Conservation (phyloP, 1,140 invertebrate genomes). For the Aradophagus sp. region DNA sequence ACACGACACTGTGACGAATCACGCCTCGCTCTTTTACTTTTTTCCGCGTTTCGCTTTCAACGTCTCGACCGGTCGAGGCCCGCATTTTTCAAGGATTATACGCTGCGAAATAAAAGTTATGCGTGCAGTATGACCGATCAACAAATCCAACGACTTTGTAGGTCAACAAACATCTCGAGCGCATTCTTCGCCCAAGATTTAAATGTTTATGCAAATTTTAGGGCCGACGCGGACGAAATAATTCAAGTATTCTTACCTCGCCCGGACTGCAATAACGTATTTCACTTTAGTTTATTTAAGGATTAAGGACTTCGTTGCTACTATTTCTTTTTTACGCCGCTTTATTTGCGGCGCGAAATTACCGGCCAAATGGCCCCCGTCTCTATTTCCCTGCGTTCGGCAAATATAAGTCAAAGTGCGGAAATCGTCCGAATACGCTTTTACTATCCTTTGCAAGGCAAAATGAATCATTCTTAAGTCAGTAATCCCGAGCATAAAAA, state of each 20-base stretch:
- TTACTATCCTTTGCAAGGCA: too few species aligned
- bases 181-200: constrained; percentile 11
- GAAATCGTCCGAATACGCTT: too few species aligned
- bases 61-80: constrained; percentile 21
- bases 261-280: too few species aligned
- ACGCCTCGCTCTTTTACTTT: constrained; percentile 27
- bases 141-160: constrained; percentile 32
- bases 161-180: constrained; percentile 25
- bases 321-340: not conserved
- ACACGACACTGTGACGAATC: constrained; percentile 49
- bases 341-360: too few species aligned
- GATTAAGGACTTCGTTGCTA: too few species aligned
- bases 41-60: constrained; percentile 15
- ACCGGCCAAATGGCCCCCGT: too few species aligned
- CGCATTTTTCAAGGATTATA: constrained; percentile 39
- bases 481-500: too few species aligned
- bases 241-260: not conserved
- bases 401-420: too few species aligned
- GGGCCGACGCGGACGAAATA: not conserved
- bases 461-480: too few species aligned
- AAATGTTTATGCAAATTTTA: constrained; percentile 29
- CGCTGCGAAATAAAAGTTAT: constrained; percentile 34
- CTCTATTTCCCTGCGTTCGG: too few species aligned
- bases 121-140: constrained; percentile 35
- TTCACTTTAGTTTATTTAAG: too few species aligned